Evolutionary conservation across 2,113 vertebrate species (phyloP), one percentile per base, ranked within the genome.

Genomic region (Trogon surrucura): DNA sequence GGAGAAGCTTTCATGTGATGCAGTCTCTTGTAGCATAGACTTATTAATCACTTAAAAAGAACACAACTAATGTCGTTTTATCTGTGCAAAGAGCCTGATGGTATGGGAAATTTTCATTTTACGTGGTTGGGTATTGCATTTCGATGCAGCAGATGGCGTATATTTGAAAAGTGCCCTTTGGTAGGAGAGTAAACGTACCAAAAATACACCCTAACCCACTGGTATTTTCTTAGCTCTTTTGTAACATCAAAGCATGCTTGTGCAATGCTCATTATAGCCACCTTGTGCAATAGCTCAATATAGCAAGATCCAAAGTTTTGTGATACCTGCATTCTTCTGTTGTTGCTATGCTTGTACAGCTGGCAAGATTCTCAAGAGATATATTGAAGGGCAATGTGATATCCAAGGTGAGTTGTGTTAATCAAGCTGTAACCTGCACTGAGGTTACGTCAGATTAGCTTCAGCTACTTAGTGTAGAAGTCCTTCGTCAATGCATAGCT

Each of bases 271-370:
- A 16, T 7, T 85, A 45, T 2, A 44, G 80, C 58, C 77, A 21
- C 58, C 21, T 75, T 51, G 86, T 82, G 85, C 51, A 41, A 41
- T 41, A 41, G 41, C 41, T 41, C 41, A 41, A 41, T 41, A 41
- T 41, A 41, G 41, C 41, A 67, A 44, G 51, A 87, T 45, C 73
- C 57, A 70, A 79, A 34, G 34, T 84, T 91, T 75, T 87, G 89
- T 88, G 85, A 92, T 94, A 93, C 44, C 74, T 80, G 2, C 67
- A 93, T 94, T 82, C n/a, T 86, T 97, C 84, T 96, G 84, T 95
- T 93, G 57, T 74, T 60, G 79, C 53, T 92, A 18, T 89, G 75
- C 89, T 93, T 91, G 70, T 91, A 91, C 84, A 89, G 85, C 86
- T 86, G 91, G 57, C 58, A 92, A 88, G 88, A 93, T 58, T 80